A percentile compares a stretch with the other conserved stretches of the same genome.
These are phyloP conservation scores for Pituophis catenifer DNA, from an alignment of 2,113 vertebrate species.

Conservation along the genomic window DNA sequence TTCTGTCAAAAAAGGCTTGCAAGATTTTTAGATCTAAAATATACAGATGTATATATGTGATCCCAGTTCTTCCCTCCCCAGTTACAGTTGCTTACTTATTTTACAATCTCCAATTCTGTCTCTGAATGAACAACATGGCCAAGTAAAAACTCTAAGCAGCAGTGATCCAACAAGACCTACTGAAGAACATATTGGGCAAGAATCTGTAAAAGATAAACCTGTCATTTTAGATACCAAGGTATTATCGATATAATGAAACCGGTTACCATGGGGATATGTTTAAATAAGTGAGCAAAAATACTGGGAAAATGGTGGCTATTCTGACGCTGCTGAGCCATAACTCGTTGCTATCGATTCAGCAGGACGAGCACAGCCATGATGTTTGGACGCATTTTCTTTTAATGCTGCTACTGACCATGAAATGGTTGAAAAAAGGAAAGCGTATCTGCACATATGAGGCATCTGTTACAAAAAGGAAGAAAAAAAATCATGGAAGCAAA, in stretches of 20 bases:
- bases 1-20: neutral
- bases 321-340: neutral
- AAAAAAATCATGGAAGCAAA: conserved; percentile 88
- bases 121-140: conserved; percentile 11
- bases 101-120: conserved; percentile 18
- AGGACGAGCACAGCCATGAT: neutral
- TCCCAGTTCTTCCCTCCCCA: neutral
- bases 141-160: conserved; percentile 33
- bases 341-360: neutral
- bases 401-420: conserved; percentile 51
- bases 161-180: conserved; percentile 15
- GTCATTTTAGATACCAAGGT: conserved; percentile 21
- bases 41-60: neutral
- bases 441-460: conserved; percentile 38
- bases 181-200: conserved; percentile 24
- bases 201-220: conserved; percentile 39
- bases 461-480: conserved; percentile 47
- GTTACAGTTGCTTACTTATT: neutral
- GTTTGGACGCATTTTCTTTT: conserved; percentile 51
- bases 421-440: conserved; percentile 48
- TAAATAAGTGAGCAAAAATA: conserved; percentile 58
- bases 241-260: conserved; percentile 40
- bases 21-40: neutral
- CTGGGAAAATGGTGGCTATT: conserved; percentile 17
- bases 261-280: conserved; percentile 34